Evolutionary conservation across 2,113 vertebrate genomes (phyloP).

Genomic region (Pseudorectes ferrugineus): DNA sequence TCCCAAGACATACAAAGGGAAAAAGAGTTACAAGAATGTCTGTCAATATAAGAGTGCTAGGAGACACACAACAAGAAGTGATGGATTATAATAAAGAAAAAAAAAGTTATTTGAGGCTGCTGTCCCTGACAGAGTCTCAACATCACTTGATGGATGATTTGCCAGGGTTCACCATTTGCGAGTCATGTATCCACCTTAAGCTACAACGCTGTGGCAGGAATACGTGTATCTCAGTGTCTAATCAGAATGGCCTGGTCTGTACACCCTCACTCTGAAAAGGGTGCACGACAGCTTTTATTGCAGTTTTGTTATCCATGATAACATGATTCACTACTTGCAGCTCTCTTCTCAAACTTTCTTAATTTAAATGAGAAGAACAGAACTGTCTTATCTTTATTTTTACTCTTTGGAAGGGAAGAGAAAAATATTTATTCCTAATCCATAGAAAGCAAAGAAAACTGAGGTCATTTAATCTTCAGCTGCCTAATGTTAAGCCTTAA

Average conservation of each 20-base stretch:
- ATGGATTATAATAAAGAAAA: not conserved
- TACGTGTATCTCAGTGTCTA: not conserved
- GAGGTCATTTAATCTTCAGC: not conserved
- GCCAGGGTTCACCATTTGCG: not conserved
- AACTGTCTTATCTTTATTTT: slow-evolving; percentile 17
- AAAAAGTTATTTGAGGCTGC: not conserved
- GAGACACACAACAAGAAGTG: not conserved
- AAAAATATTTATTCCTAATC: slow-evolving; percentile 20
- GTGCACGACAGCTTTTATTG: not conserved
- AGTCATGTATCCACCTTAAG: not conserved
- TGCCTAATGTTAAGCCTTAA: not conserved
- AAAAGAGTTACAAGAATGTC: not conserved
- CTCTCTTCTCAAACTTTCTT: not conserved
- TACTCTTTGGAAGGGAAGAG: not conserved
- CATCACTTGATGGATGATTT: not conserved
- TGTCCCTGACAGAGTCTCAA: not conserved
- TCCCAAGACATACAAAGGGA: not conserved
- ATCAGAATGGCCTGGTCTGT: not conserved
- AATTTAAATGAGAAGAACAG: not conserved
- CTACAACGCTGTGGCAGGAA: not conserved
- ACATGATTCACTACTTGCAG: not conserved
- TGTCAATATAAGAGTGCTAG: not conserved
- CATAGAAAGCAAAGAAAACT: not conserved
- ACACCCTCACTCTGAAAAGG: not conserved
- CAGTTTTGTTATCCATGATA: not conserved